These are phyloP conservation scores for Halocaridina rubra DNA, from an alignment of 2,888 invertebrate genomes.

Conservation along the genomic window DNA sequence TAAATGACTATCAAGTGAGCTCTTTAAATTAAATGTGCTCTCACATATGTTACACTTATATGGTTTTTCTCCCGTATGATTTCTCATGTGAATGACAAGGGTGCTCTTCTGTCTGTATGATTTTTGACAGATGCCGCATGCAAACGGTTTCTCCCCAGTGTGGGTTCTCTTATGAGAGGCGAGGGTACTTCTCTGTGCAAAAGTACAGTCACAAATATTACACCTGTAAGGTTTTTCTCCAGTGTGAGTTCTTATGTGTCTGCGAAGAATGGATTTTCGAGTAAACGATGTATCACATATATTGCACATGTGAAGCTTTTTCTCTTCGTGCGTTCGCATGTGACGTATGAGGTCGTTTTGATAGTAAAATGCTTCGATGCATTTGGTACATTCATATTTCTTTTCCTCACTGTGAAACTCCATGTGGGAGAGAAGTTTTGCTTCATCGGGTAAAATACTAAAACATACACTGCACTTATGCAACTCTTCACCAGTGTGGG, in stretches of 20 bases:
- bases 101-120: not conserved
- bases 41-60: not conserved
- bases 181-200: not conserved
- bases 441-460: no score
- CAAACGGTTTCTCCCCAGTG: not conserved
- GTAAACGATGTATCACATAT: no score
- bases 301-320: no score
- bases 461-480: no score
- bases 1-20: not conserved
- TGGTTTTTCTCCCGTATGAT: not conserved
- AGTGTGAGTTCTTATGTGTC: not conserved
- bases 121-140: not conserved
- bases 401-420: no score
- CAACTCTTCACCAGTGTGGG: no score
- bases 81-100: not conserved
- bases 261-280: no score
- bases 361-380: no score
- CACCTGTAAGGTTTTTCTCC: not conserved
- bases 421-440: no score
- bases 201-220: not conserved
- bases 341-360: no score
- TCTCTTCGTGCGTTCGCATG: no score
- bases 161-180: not conserved
- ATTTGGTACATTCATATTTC: no score
- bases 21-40: not conserved